phyloP scores from a whole-genome alignment of 2,113 vertebrate species.

The Phoxinus phoxinus region DNA sequence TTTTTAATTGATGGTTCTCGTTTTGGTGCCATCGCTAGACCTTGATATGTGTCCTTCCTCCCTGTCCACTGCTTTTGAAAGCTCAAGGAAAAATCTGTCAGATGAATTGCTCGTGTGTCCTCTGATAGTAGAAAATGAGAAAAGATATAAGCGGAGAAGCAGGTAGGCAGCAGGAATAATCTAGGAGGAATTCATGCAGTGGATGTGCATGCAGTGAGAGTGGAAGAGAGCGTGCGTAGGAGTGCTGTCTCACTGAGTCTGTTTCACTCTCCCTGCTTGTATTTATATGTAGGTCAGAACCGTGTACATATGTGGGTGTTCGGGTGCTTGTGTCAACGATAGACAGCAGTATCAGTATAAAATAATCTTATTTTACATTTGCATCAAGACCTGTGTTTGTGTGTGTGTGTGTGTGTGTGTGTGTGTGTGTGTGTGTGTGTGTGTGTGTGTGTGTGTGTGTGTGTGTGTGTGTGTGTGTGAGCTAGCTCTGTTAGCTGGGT shows the following conservation, averaged over 20 bases:
- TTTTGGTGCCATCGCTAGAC: constrained; percentile 73
- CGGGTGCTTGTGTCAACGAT: constrained; percentile 43
- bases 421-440: constrained; percentile 11
- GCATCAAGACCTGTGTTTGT: not conserved
- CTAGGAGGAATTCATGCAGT: constrained; percentile 35
- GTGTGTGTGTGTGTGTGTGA: constrained; percentile 15
- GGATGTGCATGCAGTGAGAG: constrained; percentile 51
- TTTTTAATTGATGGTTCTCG: constrained; percentile 78
- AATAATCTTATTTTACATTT: not conserved
- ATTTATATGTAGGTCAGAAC: constrained; percentile 68
- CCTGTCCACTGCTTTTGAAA: constrained; percentile 18
- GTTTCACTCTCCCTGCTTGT: constrained; percentile 54
- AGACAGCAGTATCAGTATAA: constrained; percentile 33
- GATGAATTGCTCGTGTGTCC: constrained; percentile 35
- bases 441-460: constrained; percentile 9
- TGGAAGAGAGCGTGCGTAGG: constrained; percentile 39
- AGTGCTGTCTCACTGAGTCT: constrained; percentile 53
- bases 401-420: constrained; percentile 11
- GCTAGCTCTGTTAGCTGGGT: not conserved
- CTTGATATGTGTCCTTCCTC: constrained; percentile 13
- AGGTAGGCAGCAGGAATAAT: constrained; percentile 30
- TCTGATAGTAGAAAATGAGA: constrained; percentile 31
- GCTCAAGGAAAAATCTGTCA: constrained; percentile 52
- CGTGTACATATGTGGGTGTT: constrained; percentile 49
- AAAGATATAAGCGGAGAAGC: constrained; percentile 61